A percentile compares a stretch with the other conserved stretches of the same genome.
Conservation (phyloP, 2,797 vertebrate genomes). For the Rhynchonycteris naso region DNA sequence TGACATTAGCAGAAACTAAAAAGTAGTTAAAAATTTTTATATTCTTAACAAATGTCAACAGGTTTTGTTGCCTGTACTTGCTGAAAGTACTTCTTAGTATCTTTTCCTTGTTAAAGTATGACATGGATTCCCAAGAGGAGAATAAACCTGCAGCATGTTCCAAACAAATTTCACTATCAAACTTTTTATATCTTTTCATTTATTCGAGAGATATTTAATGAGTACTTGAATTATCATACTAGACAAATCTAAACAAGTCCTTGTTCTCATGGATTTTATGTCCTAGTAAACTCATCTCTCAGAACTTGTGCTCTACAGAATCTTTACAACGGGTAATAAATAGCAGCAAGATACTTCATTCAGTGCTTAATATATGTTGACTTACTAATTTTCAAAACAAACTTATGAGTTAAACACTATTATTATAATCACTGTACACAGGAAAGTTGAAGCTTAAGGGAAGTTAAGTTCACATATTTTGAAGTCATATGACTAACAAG, state of each 20-base stretch:
- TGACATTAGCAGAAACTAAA: neutral
- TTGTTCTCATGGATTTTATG: neutral
- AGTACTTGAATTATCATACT: neutral
- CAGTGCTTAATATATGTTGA: neutral
- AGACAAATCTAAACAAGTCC: neutral
- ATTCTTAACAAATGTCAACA: neutral
- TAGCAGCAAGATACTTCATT: neutral
- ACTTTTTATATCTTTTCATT: neutral
- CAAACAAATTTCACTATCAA: neutral
- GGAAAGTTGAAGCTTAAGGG: neutral
- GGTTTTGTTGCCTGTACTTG: neutral
- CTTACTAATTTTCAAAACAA: slow-evolving; percentile 12
- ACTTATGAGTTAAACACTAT: neutral
- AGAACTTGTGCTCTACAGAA: neutral
- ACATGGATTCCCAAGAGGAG: neutral
- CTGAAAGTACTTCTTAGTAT: neutral
- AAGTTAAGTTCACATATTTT: neutral
- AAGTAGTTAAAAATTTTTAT: neutral
- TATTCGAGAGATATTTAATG: neutral
- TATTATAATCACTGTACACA: neutral
- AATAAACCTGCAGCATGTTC: neutral
- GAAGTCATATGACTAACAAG: neutral
- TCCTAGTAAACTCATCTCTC: neutral
- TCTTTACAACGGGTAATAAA: neutral
- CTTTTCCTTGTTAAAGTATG: neutral